Conservation (phyloP, 2,888 invertebrate species). For the Meta bourneti region DNA sequence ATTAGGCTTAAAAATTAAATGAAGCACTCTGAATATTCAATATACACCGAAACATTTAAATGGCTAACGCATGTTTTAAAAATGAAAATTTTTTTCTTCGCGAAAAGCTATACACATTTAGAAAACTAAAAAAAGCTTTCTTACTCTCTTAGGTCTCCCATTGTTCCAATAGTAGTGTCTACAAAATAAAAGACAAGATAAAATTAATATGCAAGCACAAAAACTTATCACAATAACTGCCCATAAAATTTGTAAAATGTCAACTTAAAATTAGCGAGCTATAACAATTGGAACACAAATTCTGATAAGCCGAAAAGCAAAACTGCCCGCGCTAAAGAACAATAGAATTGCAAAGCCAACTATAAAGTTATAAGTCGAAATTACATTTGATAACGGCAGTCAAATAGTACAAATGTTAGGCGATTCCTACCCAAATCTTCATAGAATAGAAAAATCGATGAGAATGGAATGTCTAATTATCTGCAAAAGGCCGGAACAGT, state of each 20-base stretch:
- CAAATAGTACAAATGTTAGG: not conserved
- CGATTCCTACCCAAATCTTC: not conserved
- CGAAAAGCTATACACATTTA: too few species aligned
- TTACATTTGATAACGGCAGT: not conserved
- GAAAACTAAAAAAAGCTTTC: not conserved
- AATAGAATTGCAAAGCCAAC: slow-evolving; percentile 2
- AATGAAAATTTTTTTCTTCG: too few species aligned
- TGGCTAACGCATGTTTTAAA: too few species aligned
- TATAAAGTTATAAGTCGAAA: not conserved
- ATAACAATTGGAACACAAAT: not conserved
- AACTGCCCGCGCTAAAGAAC: slow-evolving; percentile 14
- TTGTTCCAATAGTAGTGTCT: slow-evolving; percentile 7
- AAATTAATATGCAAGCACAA: not conserved
- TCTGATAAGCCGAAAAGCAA: not conserved
- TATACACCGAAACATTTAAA: too few species aligned
- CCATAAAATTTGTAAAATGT: not conserved
- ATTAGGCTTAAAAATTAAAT: too few species aligned
- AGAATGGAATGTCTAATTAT: slow-evolving; percentile 15
- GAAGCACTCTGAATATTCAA: too few species aligned
- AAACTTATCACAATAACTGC: not conserved
- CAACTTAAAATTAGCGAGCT: not conserved
- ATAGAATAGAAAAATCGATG: slow-evolving; percentile 31
- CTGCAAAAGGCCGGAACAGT: not conserved
- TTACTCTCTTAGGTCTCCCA: slow-evolving; percentile 71
- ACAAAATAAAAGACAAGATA: slow-evolving; percentile 10